A percentile compares a stretch with the other conserved stretches of the same genome.
Conservation (phyloP, 2,113 vertebrate genomes). For the Salvelinus sp. region DNA sequence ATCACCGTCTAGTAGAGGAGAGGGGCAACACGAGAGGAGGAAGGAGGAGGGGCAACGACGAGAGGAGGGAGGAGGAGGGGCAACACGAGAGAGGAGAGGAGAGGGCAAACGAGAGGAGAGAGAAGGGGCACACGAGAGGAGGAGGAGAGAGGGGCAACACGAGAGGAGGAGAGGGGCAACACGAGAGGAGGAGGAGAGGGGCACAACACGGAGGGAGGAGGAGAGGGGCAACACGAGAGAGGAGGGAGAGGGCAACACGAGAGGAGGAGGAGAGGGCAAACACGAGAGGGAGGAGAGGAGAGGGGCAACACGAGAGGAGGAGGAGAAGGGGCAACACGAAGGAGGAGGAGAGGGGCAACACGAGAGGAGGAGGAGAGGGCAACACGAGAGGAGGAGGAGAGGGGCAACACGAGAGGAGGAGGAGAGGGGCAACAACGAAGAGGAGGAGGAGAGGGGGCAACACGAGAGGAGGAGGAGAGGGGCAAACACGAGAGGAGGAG, state of each 20-base stretch:
- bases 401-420: not conserved
- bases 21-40: slow-evolving; percentile 12
- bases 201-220: slow-evolving; percentile 7
- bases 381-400: slow-evolving; percentile 1
- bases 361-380: slow-evolving; percentile 8
- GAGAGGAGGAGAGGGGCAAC: slow-evolving; percentile 14
- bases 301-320: slow-evolving; percentile 11
- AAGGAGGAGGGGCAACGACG: slow-evolving; percentile 16
- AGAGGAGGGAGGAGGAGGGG: slow-evolving; percentile 17
- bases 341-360: slow-evolving; percentile 16
- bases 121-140: slow-evolving; percentile 10
- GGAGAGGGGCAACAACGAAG: no score
- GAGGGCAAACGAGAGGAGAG: no score
- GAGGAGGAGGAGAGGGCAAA: slow-evolving; percentile 15
- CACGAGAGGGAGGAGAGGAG: slow-evolving; percentile 2
- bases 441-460: no score
- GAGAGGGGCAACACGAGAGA: slow-evolving; percentile 17
- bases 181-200: slow-evolving; percentile 10
- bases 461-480: no score
- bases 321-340: slow-evolving; percentile 13
- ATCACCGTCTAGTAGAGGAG: slow-evolving; percentile 84
- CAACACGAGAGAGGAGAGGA: slow-evolving; percentile 10
- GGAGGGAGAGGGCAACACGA: slow-evolving; percentile 9
- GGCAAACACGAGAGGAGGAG: no score
- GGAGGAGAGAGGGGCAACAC: slow-evolving; percentile 7